These are phyloP conservation scores for Scalopus aquaticus DNA, from an alignment of 2,113 vertebrate genomes.

Conservation along the genomic window DNA sequence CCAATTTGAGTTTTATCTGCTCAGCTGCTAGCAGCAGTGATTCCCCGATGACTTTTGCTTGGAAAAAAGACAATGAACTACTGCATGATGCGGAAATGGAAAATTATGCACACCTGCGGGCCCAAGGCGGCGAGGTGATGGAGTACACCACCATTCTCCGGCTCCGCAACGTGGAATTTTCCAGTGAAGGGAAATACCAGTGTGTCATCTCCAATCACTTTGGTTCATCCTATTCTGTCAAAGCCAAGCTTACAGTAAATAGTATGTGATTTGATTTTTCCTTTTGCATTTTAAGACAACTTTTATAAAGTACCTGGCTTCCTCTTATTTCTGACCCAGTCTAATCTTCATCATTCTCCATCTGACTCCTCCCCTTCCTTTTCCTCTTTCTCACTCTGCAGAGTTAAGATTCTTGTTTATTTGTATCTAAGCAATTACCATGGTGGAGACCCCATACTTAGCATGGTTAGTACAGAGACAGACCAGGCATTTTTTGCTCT, in stretches of 20 bases:
- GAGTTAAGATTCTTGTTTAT: neutral
- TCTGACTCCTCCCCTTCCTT: neutral
- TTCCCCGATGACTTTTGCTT: slow-evolving; percentile 97
- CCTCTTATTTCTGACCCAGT: neutral
- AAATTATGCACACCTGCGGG: slow-evolving; percentile 94
- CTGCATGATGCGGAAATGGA: slow-evolving; percentile 94
- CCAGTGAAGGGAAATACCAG: slow-evolving; percentile 96
- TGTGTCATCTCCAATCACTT: slow-evolving; percentile 99
- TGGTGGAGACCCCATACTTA: neutral
- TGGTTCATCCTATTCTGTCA: slow-evolving; percentile 95
- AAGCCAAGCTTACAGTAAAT: slow-evolving; percentile 97
- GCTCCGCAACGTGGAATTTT: slow-evolving; percentile 92
- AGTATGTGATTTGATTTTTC: slow-evolving; percentile 88
- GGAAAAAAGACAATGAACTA: slow-evolving; percentile 98
- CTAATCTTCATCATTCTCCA: neutral
- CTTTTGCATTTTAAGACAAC: neutral
- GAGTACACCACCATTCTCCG: slow-evolving; percentile 96
- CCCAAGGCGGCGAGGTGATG: slow-evolving; percentile 91
- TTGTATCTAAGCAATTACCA: neutral
- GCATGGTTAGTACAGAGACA: neutral
- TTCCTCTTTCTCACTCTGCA: neutral
- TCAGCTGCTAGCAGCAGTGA: slow-evolving; percentile 98
- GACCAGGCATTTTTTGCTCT: neutral
- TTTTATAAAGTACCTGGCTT: neutral
- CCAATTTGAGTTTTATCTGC: slow-evolving; percentile 96